A percentile compares a stretch with the other conserved stretches of the same genome.
Evolutionary conservation across 2,113 vertebrate species (phyloP).

Genomic region (Boleophthalmus pectinirostris): DNA sequence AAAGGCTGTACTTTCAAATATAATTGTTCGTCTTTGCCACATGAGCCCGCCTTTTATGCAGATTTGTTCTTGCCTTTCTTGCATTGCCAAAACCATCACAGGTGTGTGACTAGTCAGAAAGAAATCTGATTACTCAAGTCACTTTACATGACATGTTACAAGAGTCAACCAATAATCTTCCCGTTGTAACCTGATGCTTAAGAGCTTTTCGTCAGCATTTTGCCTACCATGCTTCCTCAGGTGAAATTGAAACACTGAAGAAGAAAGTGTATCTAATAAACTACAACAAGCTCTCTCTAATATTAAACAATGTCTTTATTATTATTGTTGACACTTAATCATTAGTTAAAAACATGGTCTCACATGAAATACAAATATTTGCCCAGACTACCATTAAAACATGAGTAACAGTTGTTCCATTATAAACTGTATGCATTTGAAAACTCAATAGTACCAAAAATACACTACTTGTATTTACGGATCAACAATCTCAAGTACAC

Average conservation of each 20-base stretch:
- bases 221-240: background rate
- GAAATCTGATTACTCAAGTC: no score
- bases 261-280: background rate
- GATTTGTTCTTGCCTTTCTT: no score
- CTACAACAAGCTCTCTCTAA: background rate
- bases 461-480: background rate
- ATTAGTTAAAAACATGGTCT: constrained; percentile 45
- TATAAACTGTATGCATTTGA: constrained; percentile 9
- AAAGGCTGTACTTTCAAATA: no score
- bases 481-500: background rate
- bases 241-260: background rate
- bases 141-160: no score
- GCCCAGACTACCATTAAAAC: constrained; percentile 9
- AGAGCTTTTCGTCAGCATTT: background rate
- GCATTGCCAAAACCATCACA: no score
- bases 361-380: constrained; percentile 25
- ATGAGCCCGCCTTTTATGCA: no score
- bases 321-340: background rate
- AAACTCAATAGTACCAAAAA: constrained; percentile 12
- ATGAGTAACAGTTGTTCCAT: background rate
- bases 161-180: background rate
- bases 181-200: background rate
- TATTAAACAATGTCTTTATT: background rate
- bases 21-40: no score
- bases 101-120: no score